Evolutionary conservation across 2,113 vertebrate species (phyloP).

Genomic region (Benitochromis conjunctus): DNA sequence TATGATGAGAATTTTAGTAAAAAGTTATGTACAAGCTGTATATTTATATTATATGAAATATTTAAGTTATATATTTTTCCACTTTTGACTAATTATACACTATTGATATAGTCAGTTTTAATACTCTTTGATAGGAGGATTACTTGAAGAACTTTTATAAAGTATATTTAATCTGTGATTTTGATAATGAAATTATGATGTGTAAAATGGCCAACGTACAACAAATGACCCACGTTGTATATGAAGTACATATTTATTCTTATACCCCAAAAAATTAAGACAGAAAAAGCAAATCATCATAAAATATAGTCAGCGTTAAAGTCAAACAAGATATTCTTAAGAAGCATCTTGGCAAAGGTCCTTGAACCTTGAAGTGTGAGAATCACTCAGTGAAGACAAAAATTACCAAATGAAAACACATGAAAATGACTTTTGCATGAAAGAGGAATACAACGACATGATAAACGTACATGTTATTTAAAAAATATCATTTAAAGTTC

Average conservation of each 20-base stretch:
- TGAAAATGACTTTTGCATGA: not conserved
- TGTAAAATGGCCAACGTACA: not conserved
- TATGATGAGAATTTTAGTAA: not conserved
- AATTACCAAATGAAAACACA: not conserved
- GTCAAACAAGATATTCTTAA: not conserved
- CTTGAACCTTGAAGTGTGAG: not conserved
- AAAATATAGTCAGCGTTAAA: not conserved
- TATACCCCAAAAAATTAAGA: not conserved
- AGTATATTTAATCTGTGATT: not conserved
- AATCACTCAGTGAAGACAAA: not conserved
- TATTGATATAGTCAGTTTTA: not conserved
- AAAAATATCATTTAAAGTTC: not conserved
- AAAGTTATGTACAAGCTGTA: not conserved
- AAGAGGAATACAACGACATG: not conserved
- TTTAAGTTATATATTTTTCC: not conserved
- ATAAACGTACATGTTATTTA: not conserved
- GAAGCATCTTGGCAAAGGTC: not conserved
- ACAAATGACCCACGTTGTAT: not conserved
- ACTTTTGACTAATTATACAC: not conserved
- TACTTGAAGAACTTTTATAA: not conserved
- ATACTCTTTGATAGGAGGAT: not conserved
- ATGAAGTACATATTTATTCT: slow-evolving; percentile 30
- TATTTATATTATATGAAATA: not conserved
- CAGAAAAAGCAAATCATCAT: not conserved
- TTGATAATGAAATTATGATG: not conserved